These are phyloP conservation scores for Gerris buenoi DNA, from an alignment of 1,140 invertebrate species.

Conservation along the genomic window DNA sequence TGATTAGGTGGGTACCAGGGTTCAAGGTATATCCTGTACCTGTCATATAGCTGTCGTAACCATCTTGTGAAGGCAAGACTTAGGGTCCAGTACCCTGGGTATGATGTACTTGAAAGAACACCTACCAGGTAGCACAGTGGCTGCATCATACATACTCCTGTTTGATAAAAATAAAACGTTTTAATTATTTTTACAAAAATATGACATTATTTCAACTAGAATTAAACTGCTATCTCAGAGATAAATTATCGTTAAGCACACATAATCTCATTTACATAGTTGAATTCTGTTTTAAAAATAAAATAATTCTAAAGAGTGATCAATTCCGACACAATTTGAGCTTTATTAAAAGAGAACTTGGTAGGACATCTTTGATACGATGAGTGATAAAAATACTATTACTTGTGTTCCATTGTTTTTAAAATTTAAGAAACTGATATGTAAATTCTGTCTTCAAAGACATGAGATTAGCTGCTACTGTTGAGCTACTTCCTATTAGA, in stretches of 20 bases:
- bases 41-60: neutral
- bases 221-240: neutral
- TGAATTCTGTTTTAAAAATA: too few relatives aligned
- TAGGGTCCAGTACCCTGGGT: neutral
- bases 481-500: too few relatives aligned
- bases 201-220: neutral
- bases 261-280: too few relatives aligned
- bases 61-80: neutral
- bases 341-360: too few relatives aligned
- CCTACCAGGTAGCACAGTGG: conserved; percentile 1
- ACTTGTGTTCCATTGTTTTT: too few relatives aligned
- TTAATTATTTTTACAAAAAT: neutral
- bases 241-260: neutral
- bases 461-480: too few relatives aligned
- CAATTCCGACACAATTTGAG: too few relatives aligned
- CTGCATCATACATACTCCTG: neutral
- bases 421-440: too few relatives aligned
- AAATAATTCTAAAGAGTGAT: too few relatives aligned
- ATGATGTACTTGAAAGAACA: neutral
- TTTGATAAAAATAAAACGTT: neutral
- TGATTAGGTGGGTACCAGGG: neutral
- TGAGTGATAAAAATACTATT: too few relatives aligned
- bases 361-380: too few relatives aligned
- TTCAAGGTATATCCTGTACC: neutral
- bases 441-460: too few relatives aligned